Evolutionary conservation across 1,140 invertebrate species (phyloP), one percentile per base, ranked within the genome.

Genomic region (Brachionus sp.): DNA sequence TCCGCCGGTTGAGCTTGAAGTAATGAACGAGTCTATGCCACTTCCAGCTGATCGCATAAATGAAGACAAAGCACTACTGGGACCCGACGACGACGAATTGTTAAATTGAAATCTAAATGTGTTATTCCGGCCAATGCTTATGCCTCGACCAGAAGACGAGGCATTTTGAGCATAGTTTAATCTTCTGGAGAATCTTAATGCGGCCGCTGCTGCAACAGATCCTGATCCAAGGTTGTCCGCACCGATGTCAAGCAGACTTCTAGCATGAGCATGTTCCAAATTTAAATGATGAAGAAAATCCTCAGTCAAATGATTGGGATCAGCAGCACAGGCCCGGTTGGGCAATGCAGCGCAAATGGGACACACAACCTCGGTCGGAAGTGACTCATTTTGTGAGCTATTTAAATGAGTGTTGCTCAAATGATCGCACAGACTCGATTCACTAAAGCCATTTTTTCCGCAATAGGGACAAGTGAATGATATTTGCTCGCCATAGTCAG

Each of bases 401-500:
- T 95, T 94, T 53, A 92, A 90, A 90, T 97, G 95, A 86, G 96
- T 94, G 77, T 93, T 90, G 77, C 94, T 93, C 57, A 97, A 95
- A 90, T 98, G 96, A 88, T 97, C 95, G 89, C 95, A 93, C 66
- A 98, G 90, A 13, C 93, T 92, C 64, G 92, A 91, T 90, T 98
- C 95, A 37, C 33, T 68, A 87, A 95, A 95, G 39, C 96, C 96
- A 94, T 97, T 95, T 87, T 93, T 93, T 85, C 94, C 94, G 90
- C 96, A 98, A 89, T 95, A 96, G 46, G 96, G 96, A 91, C 96
- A 98, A 85, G 95, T 97, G 88, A 95, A 95, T 73, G 95, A 94
- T 89, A 98, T 95, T 73, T 75, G 66, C 29, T 83, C 66, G 33
- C 50, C 46, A 16, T 62, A 62, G 37, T 75, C 83, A 46, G 16